Evolutionary conservation across 2,888 invertebrate genomes (phyloP).

Genomic region (Caenorhabditis sp.): DNA sequence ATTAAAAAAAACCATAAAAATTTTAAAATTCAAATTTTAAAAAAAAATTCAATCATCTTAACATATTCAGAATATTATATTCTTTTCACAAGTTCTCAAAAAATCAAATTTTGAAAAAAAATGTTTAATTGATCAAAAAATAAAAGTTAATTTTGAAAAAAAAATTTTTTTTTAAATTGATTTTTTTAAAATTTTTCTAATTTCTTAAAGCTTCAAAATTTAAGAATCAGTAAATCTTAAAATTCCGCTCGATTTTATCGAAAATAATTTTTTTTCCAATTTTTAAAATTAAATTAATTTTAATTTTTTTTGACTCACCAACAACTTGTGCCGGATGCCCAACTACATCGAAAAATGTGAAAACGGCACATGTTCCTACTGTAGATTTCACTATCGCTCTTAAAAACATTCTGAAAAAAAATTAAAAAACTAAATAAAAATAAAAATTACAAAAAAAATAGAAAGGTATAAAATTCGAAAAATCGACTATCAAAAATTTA

Average conservation of each 20-base stretch:
- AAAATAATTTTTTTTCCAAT: slow-evolving; percentile 5
- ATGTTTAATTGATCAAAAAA: slow-evolving; percentile 6
- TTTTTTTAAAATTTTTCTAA: background rate
- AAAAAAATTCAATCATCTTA: too few species aligned
- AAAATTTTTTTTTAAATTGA: background rate
- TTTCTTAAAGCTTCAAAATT: background rate
- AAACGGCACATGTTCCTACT: slow-evolving; percentile 65
- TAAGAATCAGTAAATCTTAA: background rate
- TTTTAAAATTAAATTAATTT: slow-evolving; percentile 6
- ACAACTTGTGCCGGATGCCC: slow-evolving; percentile 71
- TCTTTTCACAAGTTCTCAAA: background rate
- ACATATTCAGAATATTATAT: too few species aligned
- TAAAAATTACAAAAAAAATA: background rate
- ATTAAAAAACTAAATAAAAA: slow-evolving; percentile 14
- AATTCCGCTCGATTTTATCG: background rate
- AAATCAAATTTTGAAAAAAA: background rate
- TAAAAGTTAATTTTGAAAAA: background rate
- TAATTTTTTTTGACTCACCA: slow-evolving; percentile 43
- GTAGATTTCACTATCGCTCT: slow-evolving; percentile 26
- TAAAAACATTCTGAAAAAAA: slow-evolving; percentile 27
- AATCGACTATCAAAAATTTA: background rate
- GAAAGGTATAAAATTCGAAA: background rate
- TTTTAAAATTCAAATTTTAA: too few species aligned
- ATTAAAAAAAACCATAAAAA: too few species aligned
- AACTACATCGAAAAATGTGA: slow-evolving; percentile 66